Conservation (phyloP, 2,113 vertebrate species). For the Haemorhous mexicanus region DNA sequence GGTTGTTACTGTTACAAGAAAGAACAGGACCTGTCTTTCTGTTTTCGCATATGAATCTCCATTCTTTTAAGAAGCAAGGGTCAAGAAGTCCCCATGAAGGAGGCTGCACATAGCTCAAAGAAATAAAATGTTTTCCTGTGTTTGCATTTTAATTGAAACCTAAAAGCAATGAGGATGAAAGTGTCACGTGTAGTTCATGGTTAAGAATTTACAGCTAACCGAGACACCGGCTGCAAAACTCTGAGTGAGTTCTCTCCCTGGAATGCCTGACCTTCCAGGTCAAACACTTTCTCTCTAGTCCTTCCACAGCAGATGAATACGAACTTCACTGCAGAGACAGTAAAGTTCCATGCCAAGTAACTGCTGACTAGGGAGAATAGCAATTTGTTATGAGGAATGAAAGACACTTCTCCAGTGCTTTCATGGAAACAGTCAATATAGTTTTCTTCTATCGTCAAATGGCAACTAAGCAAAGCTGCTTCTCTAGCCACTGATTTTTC, state of each 20-base stretch:
- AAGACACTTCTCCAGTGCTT: not conserved
- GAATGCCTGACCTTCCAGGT: not conserved
- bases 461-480: not conserved
- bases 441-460: not conserved
- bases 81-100: not conserved
- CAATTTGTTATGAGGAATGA: not conserved
- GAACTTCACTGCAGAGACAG: not conserved
- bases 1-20: not conserved
- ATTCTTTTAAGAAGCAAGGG: not conserved
- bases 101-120: not conserved
- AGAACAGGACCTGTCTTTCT: not conserved
- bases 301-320: not conserved
- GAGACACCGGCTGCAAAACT: not conserved
- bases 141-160: not conserved
- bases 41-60: accelerated
- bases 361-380: not conserved
- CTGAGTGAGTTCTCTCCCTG: not conserved
- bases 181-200: accelerated
- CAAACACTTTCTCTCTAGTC: not conserved
- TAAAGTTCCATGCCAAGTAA: not conserved
- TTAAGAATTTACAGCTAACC: not conserved
- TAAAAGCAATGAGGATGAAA: not conserved
- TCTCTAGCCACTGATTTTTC: not conserved
- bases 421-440: not conserved
- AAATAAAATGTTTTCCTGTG: not conserved